Base-by-base conservation (phyloP, 1,140 invertebrate species). In the Drosophila micromelanica region DNA sequence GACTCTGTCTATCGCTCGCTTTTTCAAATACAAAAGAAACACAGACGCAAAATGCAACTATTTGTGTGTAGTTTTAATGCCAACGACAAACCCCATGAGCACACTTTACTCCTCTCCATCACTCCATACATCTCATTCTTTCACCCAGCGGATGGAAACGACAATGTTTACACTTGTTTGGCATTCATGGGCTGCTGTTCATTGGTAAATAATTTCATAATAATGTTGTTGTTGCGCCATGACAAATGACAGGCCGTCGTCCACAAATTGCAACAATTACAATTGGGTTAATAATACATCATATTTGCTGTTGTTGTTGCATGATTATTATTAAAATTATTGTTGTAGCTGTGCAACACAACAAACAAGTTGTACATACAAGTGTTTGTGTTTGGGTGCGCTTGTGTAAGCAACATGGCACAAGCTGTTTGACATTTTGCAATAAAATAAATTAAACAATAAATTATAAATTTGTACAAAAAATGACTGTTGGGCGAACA, bases 381-480 rank as follows among this genome's bases (percentile, higher is more conserved):
- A 9, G 13, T 15, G 11, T 13, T 32, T 38, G 4, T 56, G 12
- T 42, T 32, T 32, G 12, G 42, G 30, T 42, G 23, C 11, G 12
- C 23, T 20, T 32, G 42, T 30, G 27, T 56, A 20, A 20, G 37
- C 27, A 11, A 43, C 27, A 11, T 37, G n/a, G 32, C 49, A 20
- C 40, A 45, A 23, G 20, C 37, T 51, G 63, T 72, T 73, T 75
- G 82, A 76, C 81, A 86, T 78, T 82, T 82, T 76, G 82, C 84
- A 87, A 87, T 87, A 87, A 87, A 87, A 89, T 84, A 87, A 90
- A 89, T 89, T 89, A 89, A 89, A 89, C 84, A 89, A 89, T 89
- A 90, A 89, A 90, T 89, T 89, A 89, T 89, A 89, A 90, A 89
- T 89, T 89, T 89, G 84, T 89, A 89, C 84, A 89, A 90, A 90